phyloP scores from a whole-genome alignment of 1,140 invertebrate species.

The Tribolium madens region DNA sequence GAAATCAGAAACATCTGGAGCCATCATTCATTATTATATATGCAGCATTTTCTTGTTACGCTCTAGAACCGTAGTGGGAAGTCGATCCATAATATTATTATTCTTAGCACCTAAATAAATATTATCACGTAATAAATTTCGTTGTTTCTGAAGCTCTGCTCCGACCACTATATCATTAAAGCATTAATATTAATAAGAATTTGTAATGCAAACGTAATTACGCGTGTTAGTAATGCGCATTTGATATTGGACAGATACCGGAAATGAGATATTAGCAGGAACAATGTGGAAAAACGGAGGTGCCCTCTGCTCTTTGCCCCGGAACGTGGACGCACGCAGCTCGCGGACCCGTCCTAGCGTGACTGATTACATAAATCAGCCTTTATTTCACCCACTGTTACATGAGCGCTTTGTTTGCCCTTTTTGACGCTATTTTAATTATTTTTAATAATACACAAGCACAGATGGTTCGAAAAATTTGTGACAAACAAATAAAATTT shows the following conservation, averaged over 20 bases:
- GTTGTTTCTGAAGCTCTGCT: neutral
- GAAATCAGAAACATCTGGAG: no score
- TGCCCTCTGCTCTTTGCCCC: conserved; percentile 44
- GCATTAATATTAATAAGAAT: conserved; percentile 37
- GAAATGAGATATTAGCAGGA: conserved; percentile 50
- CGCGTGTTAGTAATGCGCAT: conserved; percentile 25
- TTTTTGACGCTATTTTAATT: conserved; percentile 46
- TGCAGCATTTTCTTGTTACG: neutral
- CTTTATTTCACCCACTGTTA: conserved; percentile 52
- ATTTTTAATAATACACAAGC: conserved; percentile 21
- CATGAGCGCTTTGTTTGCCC: conserved; percentile 43
- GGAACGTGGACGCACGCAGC: conserved; percentile 51
- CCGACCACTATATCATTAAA: conserved; percentile 24
- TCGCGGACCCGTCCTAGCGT: conserved; percentile 45
- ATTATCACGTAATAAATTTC: conserved; percentile 35
- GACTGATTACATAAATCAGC: conserved; percentile 54
- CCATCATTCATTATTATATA: neutral
- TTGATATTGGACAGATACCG: conserved; percentile 34
- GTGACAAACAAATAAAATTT: no score
- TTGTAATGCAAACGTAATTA: conserved; percentile 25
- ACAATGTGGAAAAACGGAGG: conserved; percentile 51
- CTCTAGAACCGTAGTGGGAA: neutral
- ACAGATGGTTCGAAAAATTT: no score
- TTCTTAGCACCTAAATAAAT: conserved; percentile 13
- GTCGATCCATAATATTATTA: conserved; percentile 9